phyloP scores from a whole-genome alignment of 2,113 vertebrate genomes.

The Sula dactylatra region DNA sequence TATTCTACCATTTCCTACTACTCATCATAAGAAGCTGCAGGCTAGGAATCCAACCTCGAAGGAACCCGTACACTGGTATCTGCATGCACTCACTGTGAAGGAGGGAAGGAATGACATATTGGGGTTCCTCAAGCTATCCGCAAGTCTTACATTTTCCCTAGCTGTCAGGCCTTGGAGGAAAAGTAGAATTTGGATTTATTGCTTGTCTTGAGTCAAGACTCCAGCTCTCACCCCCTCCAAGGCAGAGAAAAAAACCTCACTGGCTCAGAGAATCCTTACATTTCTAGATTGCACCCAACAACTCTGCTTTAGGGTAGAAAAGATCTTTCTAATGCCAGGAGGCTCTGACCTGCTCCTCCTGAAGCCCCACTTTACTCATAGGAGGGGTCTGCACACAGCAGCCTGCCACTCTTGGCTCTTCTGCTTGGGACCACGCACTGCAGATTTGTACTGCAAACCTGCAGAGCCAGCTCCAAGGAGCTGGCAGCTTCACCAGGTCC shows the following conservation, averaged over 20 bases:
- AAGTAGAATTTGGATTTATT: background rate
- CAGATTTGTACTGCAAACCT: background rate
- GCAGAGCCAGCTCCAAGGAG: background rate
- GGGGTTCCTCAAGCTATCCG: background rate
- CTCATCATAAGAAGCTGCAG: slow-evolving; percentile 22
- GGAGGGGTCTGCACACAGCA: background rate
- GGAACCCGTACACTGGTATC: background rate
- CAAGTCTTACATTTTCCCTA: background rate
- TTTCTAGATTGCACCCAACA: background rate
- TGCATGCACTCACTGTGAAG: background rate
- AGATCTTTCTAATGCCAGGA: background rate
- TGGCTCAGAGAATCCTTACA: background rate
- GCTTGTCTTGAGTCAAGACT: background rate
- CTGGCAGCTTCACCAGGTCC: background rate
- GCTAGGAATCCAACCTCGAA: background rate
- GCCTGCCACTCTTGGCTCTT: background rate
- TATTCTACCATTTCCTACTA: slow-evolving; percentile 12
- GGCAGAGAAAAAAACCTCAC: accelerated
- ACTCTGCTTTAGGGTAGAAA: background rate
- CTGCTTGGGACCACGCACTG: background rate
- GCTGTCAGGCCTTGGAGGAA: background rate
- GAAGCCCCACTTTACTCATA: background rate
- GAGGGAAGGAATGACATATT: background rate
- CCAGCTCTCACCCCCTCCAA: background rate
- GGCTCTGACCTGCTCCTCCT: background rate